These are phyloP conservation scores for Listronotus bonariensis DNA, from an alignment of 1,140 invertebrate genomes.

Conservation along the genomic window DNA sequence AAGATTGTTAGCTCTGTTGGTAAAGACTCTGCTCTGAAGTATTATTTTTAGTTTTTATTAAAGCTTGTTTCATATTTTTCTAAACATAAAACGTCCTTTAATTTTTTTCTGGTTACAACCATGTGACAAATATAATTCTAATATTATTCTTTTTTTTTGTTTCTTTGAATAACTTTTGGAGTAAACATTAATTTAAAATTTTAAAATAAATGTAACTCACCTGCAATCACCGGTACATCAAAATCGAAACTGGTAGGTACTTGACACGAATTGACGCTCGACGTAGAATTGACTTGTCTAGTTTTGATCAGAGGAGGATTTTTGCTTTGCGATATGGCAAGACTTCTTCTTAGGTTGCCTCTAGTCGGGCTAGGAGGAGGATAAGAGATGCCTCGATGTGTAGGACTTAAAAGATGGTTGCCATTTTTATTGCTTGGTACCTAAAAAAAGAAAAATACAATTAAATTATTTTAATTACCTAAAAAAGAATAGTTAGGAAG, in stretches of 20 bases:
- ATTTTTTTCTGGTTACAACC: too few relatives aligned
- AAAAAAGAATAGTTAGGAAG: too few relatives aligned
- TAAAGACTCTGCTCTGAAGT: too few relatives aligned
- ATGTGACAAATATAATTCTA: too few relatives aligned
- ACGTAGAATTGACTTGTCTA: conserved; percentile 55
- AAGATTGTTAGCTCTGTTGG: too few relatives aligned
- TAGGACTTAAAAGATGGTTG: conserved; percentile 59
- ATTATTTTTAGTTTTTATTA: too few relatives aligned
- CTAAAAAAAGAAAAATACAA: conserved; percentile 13
- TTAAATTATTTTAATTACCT: too few relatives aligned
- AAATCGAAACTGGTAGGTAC: conserved; percentile 55
- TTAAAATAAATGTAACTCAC: conserved; percentile 40
- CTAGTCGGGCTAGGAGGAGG: conserved; percentile 76
- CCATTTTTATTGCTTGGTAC: conserved; percentile 59
- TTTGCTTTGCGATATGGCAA: conserved; percentile 71
- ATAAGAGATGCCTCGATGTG: conserved; percentile 72
- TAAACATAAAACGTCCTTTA: too few relatives aligned
- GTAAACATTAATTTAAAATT: neutral
- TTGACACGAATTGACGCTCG: conserved; percentile 44
- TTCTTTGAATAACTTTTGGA: conserved; percentile 5
- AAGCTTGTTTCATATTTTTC: too few relatives aligned
- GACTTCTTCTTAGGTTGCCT: conserved; percentile 67
- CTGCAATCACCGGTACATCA: conserved; percentile 56
- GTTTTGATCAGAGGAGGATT: conserved; percentile 77
- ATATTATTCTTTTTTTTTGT: too few relatives aligned